These are phyloP conservation scores for Perca schrenkii DNA, from an alignment of 2,113 vertebrate genomes.

Conservation along the genomic window DNA sequence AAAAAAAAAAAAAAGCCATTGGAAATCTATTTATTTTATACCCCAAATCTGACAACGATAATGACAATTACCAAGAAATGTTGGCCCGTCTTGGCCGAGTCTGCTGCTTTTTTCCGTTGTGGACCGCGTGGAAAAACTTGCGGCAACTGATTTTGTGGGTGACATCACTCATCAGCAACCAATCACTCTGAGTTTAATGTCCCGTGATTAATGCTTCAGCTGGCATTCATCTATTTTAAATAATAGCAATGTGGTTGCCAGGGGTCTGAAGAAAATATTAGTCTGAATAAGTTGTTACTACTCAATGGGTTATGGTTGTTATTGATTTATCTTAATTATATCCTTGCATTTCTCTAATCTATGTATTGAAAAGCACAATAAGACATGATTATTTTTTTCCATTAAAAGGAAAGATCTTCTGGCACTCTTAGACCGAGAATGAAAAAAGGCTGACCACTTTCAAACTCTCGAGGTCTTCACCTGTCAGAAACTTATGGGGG, in stretches of 20 bases:
- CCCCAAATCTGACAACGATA: slow-evolving; percentile 30
- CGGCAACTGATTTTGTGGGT: slow-evolving; percentile 20
- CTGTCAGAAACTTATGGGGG: too few relatives aligned
- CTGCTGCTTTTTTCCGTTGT: slow-evolving; percentile 38
- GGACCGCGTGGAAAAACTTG: slow-evolving; percentile 40
- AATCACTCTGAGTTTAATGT: neutral
- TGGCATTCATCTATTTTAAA: slow-evolving; percentile 4
- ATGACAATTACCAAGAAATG: slow-evolving; percentile 45
- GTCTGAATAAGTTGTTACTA: neutral
- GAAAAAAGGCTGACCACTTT: neutral
- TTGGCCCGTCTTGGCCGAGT: neutral
- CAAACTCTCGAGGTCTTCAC: too few relatives aligned
- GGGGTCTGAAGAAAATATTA: neutral
- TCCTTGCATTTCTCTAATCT: neutral
- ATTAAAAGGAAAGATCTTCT: neutral
- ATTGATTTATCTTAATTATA: neutral
- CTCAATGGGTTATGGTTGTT: neutral
- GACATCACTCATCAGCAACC: slow-evolving; percentile 39
- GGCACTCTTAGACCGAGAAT: neutral
- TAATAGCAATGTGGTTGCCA: slow-evolving; percentile 1
- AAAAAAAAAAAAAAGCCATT: neutral
- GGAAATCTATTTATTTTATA: slow-evolving; percentile 28
- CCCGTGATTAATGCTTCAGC: slow-evolving; percentile 13
- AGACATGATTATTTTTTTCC: neutral
- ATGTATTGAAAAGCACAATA: neutral